Conservation (phyloP, 2,888 invertebrate species). For the Callyntrura guangdongensis region DNA sequence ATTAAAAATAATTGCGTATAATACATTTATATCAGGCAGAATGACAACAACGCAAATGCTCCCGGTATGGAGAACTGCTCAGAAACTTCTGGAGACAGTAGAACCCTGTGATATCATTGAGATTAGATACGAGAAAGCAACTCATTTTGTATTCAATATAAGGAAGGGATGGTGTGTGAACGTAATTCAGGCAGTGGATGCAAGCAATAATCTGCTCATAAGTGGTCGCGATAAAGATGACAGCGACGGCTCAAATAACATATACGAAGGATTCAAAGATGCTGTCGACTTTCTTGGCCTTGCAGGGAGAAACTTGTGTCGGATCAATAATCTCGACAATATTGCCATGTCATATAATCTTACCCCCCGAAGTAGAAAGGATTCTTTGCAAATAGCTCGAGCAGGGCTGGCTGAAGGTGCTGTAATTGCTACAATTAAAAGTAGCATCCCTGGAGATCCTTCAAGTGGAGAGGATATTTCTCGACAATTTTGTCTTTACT, state of each 20-base stretch:
- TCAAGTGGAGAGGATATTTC: conserved; percentile 62
- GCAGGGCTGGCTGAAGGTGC: conserved; percentile 68
- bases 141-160: conserved; percentile 75
- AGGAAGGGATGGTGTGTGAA: conserved; percentile 78
- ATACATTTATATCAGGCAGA: not conserved
- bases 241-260: not conserved
- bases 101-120: conserved; percentile 77
- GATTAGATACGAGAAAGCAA: conserved; percentile 73
- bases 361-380: conserved; percentile 67
- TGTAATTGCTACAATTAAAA: conserved; percentile 58
- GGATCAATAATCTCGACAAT: conserved; percentile 77
- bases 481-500: conserved; percentile 69
- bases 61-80: conserved; percentile 62
- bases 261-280: conserved; percentile 77
- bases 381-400: conserved; percentile 66
- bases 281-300: conserved; percentile 72
- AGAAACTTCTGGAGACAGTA: conserved; percentile 58
- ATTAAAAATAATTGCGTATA: not conserved
- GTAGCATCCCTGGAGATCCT: conserved; percentile 63
- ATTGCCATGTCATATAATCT: conserved; percentile 61
- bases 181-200: conserved; percentile 65
- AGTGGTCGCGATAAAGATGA: conserved; percentile 25
- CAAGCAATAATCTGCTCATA: conserved; percentile 39
- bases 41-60: conserved; percentile 2
- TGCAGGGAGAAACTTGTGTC: conserved; percentile 63